Base-by-base conservation (phyloP, 37 sponge, comb jelly and placozoan species). In the Spongilla lacustris region DNA sequence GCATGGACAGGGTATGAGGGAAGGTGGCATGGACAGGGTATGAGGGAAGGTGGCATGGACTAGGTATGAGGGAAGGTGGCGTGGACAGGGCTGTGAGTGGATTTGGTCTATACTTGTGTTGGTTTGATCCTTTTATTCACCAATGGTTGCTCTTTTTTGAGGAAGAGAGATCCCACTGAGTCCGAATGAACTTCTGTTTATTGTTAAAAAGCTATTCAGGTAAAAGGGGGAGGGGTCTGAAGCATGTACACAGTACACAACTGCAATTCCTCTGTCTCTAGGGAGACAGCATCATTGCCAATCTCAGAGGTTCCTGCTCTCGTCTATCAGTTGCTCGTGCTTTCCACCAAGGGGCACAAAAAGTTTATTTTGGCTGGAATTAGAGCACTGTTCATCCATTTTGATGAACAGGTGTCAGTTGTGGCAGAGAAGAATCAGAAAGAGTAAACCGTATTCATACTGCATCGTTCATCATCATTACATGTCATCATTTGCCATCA, bases 241-340 rank as follows among this genome's bases (percentile, higher is more conserved):
- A 75, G 6, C 30, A 6, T 76, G 19, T 36, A n/a, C n/a, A n/a
- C n/a, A n/a, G n/a, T n/a, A n/a, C n/a, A n/a, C 36, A 27, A 35
- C 24, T 75, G 31, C 30, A 75, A 14, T 76, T 3, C 77, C 31
- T 34, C 25, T 76, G 8, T 76, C 17, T 66, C 24, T 68, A 92
- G 90, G 41, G 73, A 84, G 66, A 87, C 93, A 85, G 36, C 68
- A 74, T 41, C 78, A 2, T 36, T 96, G 76, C 26, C 13, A 3
- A 41, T 83, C n/a, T n/a, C 76, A n/a, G 96, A 96, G 68, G 69
- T 96, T 23, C 92, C 96, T 36, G 87, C 95, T 9, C 46, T 96
- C 14, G 84, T 91, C 69, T 91, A 91, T 75, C 96, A 96, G 74
- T 85, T 96, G 71, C 86, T 96, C 6, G 67, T 87, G 1, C 77